Conservation (phyloP, 2,113 vertebrate genomes). For the Talpa occidentalis region DNA sequence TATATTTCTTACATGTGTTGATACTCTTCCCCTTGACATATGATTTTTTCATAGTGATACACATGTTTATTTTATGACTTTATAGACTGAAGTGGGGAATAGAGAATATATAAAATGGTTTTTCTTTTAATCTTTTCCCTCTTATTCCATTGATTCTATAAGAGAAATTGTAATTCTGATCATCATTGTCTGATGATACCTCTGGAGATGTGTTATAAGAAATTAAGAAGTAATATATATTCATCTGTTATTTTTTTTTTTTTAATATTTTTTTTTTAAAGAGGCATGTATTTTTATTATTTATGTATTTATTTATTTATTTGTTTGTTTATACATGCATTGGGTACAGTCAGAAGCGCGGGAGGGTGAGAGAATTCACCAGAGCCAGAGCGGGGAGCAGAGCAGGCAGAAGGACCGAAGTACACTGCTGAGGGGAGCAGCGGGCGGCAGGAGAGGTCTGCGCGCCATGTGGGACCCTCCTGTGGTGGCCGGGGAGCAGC, state of each 20-base stretch:
- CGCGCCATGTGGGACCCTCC: no score
- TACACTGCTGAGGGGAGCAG: no score
- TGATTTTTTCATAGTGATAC: not conserved
- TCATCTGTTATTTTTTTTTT: not conserved
- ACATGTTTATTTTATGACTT: not conserved
- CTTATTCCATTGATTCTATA: not conserved
- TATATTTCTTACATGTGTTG: not conserved
- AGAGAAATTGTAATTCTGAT: not conserved
- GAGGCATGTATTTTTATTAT: no score
- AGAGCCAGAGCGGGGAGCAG: no score
- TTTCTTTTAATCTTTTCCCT: not conserved
- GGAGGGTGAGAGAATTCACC: no score
- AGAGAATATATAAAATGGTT: not conserved
- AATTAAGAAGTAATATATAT: not conserved
- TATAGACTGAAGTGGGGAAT: not conserved
- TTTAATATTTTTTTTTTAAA: no score
- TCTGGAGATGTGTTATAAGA: not conserved
- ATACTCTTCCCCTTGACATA: not conserved
- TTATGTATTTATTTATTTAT: no score
- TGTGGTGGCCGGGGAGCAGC: no score
- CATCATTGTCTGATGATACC: not conserved
- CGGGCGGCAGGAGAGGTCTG: no score
- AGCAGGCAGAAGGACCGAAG: no score
- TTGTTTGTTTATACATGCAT: no score
- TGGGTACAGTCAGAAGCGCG: no score